Evolutionary conservation across 2,797 vertebrate species (phyloP).

Genomic region (Helarctos malayanus): DNA sequence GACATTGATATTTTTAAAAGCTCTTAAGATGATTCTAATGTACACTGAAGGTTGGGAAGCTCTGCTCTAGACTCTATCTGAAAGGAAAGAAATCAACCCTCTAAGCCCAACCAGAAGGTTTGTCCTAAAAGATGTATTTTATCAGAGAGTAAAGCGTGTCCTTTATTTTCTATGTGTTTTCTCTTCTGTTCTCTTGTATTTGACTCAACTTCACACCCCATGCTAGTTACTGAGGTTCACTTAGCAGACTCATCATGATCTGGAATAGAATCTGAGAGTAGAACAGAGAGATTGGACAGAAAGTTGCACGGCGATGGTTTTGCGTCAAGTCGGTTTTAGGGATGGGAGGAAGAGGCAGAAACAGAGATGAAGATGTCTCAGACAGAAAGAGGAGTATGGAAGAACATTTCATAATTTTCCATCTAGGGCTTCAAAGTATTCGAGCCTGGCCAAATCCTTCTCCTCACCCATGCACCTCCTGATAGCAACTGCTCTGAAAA

Average conservation of each 20-base stretch:
- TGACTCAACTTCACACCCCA: background rate
- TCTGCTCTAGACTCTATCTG: no score
- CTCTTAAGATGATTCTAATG: background rate
- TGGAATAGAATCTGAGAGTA: background rate
- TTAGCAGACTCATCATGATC: background rate
- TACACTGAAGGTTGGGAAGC: background rate
- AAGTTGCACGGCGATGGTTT: background rate
- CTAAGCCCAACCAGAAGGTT: background rate
- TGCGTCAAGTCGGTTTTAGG: background rate
- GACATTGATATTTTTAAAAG: constrained; percentile 39
- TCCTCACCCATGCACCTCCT: background rate
- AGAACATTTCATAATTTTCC: background rate
- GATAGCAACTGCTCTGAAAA: background rate
- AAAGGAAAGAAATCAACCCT: background rate
- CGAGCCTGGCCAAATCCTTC: background rate
- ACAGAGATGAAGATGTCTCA: background rate
- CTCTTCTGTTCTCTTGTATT: background rate
- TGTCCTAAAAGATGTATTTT: background rate
- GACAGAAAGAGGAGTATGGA: background rate
- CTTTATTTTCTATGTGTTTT: background rate
- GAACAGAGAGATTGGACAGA: rapidly evolving
- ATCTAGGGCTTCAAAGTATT: background rate
- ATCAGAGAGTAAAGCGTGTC: background rate
- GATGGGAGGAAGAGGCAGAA: background rate
- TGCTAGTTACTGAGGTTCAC: background rate